Percentiles rank a stretch among this genome's conserved stretches.
Evolutionary conservation across 1,140 invertebrate genomes (phyloP).

Genomic region (Aradophagus sp.): DNA sequence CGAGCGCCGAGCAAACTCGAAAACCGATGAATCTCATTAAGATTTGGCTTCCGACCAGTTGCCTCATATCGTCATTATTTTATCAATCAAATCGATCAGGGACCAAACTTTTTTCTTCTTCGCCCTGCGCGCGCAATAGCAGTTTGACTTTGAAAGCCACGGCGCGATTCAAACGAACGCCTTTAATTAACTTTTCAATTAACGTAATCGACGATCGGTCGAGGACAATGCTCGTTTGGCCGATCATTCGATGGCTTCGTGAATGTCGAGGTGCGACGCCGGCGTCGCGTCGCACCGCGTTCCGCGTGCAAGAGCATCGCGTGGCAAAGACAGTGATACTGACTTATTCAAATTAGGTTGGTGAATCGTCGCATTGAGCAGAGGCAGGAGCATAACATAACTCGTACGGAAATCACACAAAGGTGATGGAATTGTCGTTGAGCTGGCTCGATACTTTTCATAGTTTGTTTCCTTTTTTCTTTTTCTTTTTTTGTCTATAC

Average conservation of each 20-base stretch:
- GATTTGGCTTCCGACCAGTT: too few species aligned
- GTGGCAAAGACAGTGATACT: conserved; percentile 49
- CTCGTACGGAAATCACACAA: conserved; percentile 81
- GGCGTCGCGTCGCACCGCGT: conserved; percentile 17
- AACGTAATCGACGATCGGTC: conserved; percentile 8
- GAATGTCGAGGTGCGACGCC: conserved; percentile 13
- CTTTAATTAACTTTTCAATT: conserved; percentile 38
- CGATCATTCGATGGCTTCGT: too few species aligned
- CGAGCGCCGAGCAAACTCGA: too few species aligned
- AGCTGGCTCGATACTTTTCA: conserved; percentile 16
- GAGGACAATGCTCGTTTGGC: too few species aligned
- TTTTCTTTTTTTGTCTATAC: conserved; percentile 1
- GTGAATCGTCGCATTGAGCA: conserved; percentile 82
- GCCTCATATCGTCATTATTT: too few species aligned
- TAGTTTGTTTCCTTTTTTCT: conserved; percentile 10
- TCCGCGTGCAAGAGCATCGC: conserved; percentile 14
- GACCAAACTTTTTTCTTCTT: conserved; percentile 18
- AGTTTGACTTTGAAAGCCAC: conserved; percentile 1
- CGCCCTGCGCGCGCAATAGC: neutral
- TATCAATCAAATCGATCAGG: too few species aligned
- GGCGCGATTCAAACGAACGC: conserved; percentile 10
- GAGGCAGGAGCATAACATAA: conserved; percentile 81
- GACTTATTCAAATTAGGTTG: conserved; percentile 75
- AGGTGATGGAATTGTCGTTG: conserved; percentile 76
- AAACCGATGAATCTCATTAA: too few species aligned